Evolutionary conservation across 2,797 vertebrate species (phyloP).

Genomic region (Sebastes elongatus): DNA sequence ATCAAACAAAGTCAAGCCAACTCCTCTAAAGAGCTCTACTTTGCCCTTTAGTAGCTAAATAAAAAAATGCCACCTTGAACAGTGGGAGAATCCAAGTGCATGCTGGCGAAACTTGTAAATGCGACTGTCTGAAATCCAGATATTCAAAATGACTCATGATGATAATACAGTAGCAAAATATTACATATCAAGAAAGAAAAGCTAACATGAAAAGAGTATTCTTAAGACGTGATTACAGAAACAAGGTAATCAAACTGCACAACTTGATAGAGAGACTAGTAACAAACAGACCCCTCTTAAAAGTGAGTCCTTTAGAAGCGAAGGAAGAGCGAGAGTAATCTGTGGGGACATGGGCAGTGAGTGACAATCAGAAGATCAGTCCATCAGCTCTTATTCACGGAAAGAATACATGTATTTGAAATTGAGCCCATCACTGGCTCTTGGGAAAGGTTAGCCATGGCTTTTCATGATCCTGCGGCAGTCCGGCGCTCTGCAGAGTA

Average conservation of each 20-base stretch:
- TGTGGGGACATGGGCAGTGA: slow-evolving; percentile 41
- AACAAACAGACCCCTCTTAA: slow-evolving; percentile 76
- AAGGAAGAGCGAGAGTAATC: slow-evolving; percentile 57
- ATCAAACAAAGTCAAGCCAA: slow-evolving; percentile 72
- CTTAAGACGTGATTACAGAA: slow-evolving; percentile 79
- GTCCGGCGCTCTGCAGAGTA: slow-evolving; percentile 30
- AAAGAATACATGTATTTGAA: slow-evolving; percentile 31
- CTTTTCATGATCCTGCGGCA: slow-evolving; percentile 34
- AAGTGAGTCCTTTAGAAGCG: slow-evolving; percentile 67
- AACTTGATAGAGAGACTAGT: slow-evolving; percentile 74
- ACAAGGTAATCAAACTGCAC: slow-evolving; percentile 78
- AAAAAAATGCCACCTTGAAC: slow-evolving; percentile 66
- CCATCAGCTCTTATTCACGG: slow-evolving; percentile 38
- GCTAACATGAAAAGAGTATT: slow-evolving; percentile 77
- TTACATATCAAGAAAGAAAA: slow-evolving; percentile 82
- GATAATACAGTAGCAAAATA: slow-evolving; percentile 86
- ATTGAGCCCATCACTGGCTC: slow-evolving; percentile 11
- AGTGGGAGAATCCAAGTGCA: slow-evolving; percentile 79
- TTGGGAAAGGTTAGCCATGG: slow-evolving; percentile 18
- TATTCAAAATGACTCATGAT: slow-evolving; percentile 82
- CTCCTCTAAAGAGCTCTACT: slow-evolving; percentile 61
- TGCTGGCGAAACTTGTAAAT: slow-evolving; percentile 83
- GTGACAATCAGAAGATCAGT: slow-evolving; percentile 60
- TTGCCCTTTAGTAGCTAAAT: slow-evolving; percentile 64
- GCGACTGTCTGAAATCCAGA: slow-evolving; percentile 78